Conservation (phyloP, 2,888 invertebrate species). For the Hoplodrina ambigua region DNA sequence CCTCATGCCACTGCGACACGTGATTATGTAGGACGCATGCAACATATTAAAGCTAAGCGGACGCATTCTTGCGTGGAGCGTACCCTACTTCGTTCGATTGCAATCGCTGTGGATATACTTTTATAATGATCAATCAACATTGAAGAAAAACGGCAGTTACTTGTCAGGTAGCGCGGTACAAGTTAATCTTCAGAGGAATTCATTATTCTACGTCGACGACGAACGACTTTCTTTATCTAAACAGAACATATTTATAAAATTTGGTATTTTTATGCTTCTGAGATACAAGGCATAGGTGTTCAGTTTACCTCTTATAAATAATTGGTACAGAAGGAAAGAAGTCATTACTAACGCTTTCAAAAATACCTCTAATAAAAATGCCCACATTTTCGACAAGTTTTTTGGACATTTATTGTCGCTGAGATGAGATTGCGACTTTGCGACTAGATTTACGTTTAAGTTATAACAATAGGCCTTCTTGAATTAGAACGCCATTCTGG, state of each 20-base stretch:
- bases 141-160: constrained; percentile 25
- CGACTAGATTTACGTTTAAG: no score
- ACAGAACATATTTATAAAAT: neutral
- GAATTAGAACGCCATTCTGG: no score
- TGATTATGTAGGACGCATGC: constrained; percentile 48
- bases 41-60: constrained; percentile 42
- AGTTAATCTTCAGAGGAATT: neutral
- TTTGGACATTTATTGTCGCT: no score
- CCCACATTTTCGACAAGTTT: no score
- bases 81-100: constrained; percentile 51
- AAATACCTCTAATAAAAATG: no score
- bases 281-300: neutral
- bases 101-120: constrained; percentile 18
- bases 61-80: constrained; percentile 54
- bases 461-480: no score
- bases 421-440: no score
- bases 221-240: constrained; percentile 1
- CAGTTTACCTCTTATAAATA: neutral
- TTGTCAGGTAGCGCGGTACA: constrained; percentile 3
- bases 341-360: no score
- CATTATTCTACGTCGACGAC: neutral
- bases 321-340: neutral
- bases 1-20: constrained; percentile 52
- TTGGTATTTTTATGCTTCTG: neutral
- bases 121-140: constrained; percentile 31